Evolutionary conservation across 2,113 vertebrate species (phyloP), one percentile per base, ranked within the genome.

Genomic region (Tapirus terrestris): DNA sequence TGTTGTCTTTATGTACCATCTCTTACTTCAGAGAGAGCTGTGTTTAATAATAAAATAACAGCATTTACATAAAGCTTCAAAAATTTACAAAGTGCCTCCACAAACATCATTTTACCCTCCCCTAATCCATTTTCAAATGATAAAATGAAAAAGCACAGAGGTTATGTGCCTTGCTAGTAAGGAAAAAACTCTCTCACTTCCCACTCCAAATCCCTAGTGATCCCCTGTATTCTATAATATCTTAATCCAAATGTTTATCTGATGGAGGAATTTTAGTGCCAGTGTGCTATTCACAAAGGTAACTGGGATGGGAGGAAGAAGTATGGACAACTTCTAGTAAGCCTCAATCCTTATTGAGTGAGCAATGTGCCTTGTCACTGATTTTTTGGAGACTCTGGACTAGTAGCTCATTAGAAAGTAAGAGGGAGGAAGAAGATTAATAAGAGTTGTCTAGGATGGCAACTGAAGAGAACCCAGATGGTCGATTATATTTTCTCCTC

Each of bases 11-110:
- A 84, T 39, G 6, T 79, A 33, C 73, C 60, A 72, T 63, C 65
- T 92, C 21, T 73, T 13, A 72, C 33, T 92, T 4, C 31, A 90
- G 56, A 86, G 12, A 93, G 5, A 92, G 29, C 31, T 83, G 25
- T 12, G 43, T 85, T 93, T 85, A 91, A 88, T 45, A 95, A 75
- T 95, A 95, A 96, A 87, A 87, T 87, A 95, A 85, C 5, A 72
- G 3, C 60, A 96, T 65, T 63, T 96, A 16, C 61, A 95, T 51
- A 86, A 45, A 89, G 8, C 23, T 58, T 95, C 51, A 89, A 61
- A 89, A 67, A 68, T 67, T 70, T 95, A 86, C n/a, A 72, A 82
- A 94, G n/a, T 90, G 17, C 18, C 27, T 96, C 56, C 61, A 95
- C 2, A 96, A 97, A 81, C 45, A 91, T 43, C 29, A 90, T 63